Evolutionary conservation across 2,888 invertebrate species (phyloP).

Genomic region (Ernsta delagoae): DNA sequence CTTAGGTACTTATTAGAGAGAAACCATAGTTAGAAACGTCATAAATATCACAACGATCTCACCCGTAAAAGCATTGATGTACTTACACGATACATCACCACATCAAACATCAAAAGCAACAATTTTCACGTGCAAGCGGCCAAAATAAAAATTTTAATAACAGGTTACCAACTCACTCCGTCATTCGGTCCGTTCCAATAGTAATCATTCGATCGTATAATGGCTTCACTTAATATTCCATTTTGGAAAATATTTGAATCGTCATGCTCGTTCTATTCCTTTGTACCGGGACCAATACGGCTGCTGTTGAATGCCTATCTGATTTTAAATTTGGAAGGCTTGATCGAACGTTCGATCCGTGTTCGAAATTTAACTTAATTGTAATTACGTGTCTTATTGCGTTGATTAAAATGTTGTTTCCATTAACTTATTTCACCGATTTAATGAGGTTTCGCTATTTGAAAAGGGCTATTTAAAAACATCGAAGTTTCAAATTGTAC

Average conservation of each 20-base stretch:
- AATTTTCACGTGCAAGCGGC: constrained; percentile 35
- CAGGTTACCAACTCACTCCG: constrained; percentile 57
- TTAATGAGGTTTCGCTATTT: constrained; percentile 3
- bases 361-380: constrained; percentile 56
- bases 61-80: constrained; percentile 13
- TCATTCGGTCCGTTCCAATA: constrained; percentile 50
- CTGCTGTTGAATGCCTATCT: constrained; percentile 66
- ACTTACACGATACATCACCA: constrained; percentile 17
- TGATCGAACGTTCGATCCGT: constrained; percentile 66
- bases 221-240: constrained; percentile 83
- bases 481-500: too few relatives aligned
- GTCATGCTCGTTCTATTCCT: constrained; percentile 82
- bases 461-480: background rate
- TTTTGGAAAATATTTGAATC: constrained; percentile 83
- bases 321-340: constrained; percentile 80
- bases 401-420: constrained; percentile 22
- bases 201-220: constrained; percentile 78
- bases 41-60: constrained; percentile 13
- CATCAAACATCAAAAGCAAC: constrained; percentile 22
- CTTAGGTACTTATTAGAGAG: too few relatives aligned
- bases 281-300: constrained; percentile 68
- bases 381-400: constrained; percentile 30
- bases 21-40: constrained; percentile 4
- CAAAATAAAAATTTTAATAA: constrained; percentile 67
- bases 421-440: background rate